phyloP scores from a whole-genome alignment of 2,888 invertebrate genomes.

The Hypselothyrea guttata region DNA sequence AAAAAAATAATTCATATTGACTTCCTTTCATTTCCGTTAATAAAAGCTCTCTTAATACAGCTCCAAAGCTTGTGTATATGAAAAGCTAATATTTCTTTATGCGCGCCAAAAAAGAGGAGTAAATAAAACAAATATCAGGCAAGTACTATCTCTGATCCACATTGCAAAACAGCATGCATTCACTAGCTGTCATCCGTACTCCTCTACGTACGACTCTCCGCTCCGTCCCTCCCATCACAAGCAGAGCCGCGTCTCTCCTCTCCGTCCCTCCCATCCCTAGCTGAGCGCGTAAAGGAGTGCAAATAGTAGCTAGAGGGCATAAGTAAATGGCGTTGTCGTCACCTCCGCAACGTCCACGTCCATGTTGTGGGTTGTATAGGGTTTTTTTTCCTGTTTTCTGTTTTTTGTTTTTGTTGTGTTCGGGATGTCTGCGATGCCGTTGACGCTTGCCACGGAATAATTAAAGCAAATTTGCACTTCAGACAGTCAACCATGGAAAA shows the following conservation, averaged over 20 bases:
- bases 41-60: too few species aligned
- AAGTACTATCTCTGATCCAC: conserved; percentile 10
- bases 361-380: conserved; percentile 2
- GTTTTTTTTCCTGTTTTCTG: conserved; percentile 3
- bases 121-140: not conserved
- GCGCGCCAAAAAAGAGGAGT: too few species aligned
- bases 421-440: conserved; percentile 39
- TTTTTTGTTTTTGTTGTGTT: not conserved
- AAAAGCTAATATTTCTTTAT: too few species aligned
- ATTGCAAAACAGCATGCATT: conserved; percentile 1
- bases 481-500: conserved; percentile 71
- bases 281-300: conserved; percentile 14
- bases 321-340: conserved; percentile 65
- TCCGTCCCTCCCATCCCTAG: too few species aligned
- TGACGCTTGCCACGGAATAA: conserved; percentile 74
- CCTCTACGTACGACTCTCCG: not conserved
- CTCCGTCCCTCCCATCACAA: not conserved
- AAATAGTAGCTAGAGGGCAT: conserved; percentile 43
- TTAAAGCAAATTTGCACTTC: conserved; percentile 81
- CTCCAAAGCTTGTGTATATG: too few species aligned
- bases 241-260: too few species aligned
- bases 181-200: not conserved
- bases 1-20: too few species aligned
- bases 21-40: too few species aligned
- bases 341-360: conserved; percentile 22